A percentile compares a stretch with the other conserved stretches of the same genome.
Evolutionary conservation across 2,113 vertebrate species (phyloP).

Genomic region (Rhipidura dahli): DNA sequence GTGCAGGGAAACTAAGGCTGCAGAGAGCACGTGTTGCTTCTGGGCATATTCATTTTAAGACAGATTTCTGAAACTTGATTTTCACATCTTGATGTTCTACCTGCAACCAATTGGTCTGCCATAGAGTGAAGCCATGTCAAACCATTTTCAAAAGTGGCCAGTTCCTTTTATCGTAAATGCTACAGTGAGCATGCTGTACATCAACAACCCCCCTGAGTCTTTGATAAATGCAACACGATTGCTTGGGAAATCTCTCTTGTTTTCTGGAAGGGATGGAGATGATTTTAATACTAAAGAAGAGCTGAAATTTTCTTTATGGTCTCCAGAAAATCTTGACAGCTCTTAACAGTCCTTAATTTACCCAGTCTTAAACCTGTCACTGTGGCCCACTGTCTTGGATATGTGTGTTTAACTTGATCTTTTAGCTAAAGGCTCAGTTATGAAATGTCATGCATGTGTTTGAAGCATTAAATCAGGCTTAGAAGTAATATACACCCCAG

Average conservation of each 20-base stretch:
- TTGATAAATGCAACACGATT: neutral
- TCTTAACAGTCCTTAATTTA: neutral
- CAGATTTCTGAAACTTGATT: neutral
- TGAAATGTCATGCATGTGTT: neutral
- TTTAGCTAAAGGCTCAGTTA: neutral
- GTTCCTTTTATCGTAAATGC: neutral
- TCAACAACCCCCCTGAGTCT: neutral
- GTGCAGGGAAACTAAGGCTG: neutral
- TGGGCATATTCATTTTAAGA: neutral
- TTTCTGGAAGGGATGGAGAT: neutral
- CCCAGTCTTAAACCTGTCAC: neutral
- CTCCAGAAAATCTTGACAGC: neutral
- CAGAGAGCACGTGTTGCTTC: neutral
- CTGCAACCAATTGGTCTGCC: neutral
- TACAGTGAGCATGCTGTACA: neutral
- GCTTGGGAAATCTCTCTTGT: neutral
- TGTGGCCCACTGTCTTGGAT: neutral
- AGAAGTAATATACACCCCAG: neutral
- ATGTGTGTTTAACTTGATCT: neutral
- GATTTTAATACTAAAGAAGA: neutral
- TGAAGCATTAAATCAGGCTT: neutral
- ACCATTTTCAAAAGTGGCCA: neutral
- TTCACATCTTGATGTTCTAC: neutral
- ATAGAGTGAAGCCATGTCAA: neutral
- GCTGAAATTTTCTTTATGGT: neutral